Conservation (phyloP, 2,113 vertebrate genomes). For the Propithecus coquereli region DNA sequence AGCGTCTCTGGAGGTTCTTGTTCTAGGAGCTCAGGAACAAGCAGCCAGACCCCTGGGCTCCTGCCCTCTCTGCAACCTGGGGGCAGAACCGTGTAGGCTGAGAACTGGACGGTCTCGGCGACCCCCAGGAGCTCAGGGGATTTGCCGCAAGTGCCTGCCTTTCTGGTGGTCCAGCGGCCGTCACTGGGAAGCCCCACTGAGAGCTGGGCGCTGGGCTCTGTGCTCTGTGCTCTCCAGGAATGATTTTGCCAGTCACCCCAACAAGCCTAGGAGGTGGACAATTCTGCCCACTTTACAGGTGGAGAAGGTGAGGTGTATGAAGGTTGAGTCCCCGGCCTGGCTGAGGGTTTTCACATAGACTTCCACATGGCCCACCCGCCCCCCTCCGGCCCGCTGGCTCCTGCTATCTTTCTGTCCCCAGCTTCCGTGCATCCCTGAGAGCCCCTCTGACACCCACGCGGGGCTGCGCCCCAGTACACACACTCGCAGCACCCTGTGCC, state of each 20-base stretch:
- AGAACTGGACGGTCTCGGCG: neutral
- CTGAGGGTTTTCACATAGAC: neutral
- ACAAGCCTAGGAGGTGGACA: neutral
- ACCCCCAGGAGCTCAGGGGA: neutral
- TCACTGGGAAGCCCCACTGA: neutral
- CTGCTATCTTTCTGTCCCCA: neutral
- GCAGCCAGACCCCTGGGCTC: neutral
- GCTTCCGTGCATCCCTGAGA: neutral
- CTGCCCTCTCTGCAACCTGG: neutral
- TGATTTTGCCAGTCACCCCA: neutral
- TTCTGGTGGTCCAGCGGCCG: neutral
- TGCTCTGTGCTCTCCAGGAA: neutral
- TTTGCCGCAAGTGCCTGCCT: neutral
- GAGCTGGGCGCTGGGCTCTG: accelerated
- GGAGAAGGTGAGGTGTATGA: neutral
- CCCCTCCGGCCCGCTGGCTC: neutral
- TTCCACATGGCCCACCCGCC: too few relatives aligned
- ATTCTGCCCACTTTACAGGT: neutral
- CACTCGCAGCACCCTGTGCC: neutral
- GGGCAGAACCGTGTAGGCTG: too few relatives aligned
- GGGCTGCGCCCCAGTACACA: accelerated
- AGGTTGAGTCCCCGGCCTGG: neutral
- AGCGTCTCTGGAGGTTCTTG: neutral
- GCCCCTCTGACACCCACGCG: neutral
- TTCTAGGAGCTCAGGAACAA: neutral